Base-by-base conservation (phyloP, 1,140 invertebrate genomes). In the Spodoptera litura region DNA sequence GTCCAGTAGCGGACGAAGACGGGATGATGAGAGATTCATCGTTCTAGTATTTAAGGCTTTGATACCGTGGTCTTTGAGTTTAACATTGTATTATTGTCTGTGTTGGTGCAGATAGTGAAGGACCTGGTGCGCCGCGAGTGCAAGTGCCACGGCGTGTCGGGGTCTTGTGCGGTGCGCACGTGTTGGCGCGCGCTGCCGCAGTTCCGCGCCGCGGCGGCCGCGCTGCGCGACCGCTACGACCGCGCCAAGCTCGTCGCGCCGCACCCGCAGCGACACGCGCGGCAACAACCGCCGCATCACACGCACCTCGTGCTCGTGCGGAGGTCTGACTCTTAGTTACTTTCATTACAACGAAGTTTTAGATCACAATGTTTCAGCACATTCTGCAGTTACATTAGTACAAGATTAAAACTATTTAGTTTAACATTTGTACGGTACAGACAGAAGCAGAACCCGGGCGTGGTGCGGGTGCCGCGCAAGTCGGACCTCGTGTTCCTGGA, bases 61-160 rank as follows among this genome's bases (percentile, higher is more conserved):
- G 20, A 20, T 20, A 20, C 31, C 31, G 4, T 4, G 4, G 31
- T 31, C 0, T 31, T 31, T 1, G 31, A 31, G 31, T 31, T 31
- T 31, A 5, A 3, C 31, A 31, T 31, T 31, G 31, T 5, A 31
- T 31, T 0, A 31, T 3, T 31, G 31, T 31, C 0, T 31, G 0
- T 0, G 8, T 52, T 9, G 35, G 61, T 95, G n/a, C 91, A 99
- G 98, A 96, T 97, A 83, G 97, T 99, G 13, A 97, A 98, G 90
- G 95, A 96, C 76, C 96, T 97, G 83, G 95, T 99, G 62, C 96
- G 97, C 78, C 97, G 97, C 27, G 97, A 98, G 92, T 99, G 98
- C 95, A 99, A 99, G 94, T 99, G 99, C 91, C 99, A 99, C 91
- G 99, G 99, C 5, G 98, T 99, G 27, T 99, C 98, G 70, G 99